phyloP scores from a whole-genome alignment of 2,888 invertebrate genomes.

The Drosophila algonquin region DNA sequence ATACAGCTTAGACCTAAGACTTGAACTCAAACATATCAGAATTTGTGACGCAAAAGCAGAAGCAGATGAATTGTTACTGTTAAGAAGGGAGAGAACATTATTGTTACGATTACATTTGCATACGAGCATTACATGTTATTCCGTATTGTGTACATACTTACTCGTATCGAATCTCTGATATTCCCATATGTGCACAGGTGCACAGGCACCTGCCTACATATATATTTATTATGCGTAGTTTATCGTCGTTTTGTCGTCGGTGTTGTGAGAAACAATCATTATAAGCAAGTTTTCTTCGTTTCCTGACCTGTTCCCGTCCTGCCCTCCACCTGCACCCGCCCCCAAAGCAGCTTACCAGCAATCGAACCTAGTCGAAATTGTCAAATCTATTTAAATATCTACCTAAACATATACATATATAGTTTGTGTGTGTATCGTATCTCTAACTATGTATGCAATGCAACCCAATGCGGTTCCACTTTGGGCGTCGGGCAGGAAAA shows the following conservation, averaged over 20 bases:
- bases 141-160: constrained; percentile 1
- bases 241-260: constrained; percentile 76
- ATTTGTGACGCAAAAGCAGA: constrained; percentile 8
- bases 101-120: constrained; percentile 32
- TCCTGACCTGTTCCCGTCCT: constrained; percentile 22
- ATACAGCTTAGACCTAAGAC: constrained; percentile 37
- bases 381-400: background rate
- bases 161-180: constrained; percentile 33
- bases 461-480: background rate
- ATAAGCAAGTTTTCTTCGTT: constrained; percentile 40
- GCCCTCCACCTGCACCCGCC: constrained; percentile 10
- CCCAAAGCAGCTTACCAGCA: constrained; percentile 7
- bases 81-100: constrained; percentile 50
- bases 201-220: constrained; percentile 2
- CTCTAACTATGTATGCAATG: background rate
- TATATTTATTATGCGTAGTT: constrained; percentile 59
- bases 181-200: no score
- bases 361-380: constrained; percentile 3
- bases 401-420: no score
- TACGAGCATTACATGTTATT: background rate
- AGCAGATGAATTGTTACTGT: constrained; percentile 55
- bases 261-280: constrained; percentile 84
- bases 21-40: constrained; percentile 61
- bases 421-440: no score
- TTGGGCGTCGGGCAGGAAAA: constrained; percentile 8